Evolutionary conservation across 2,113 vertebrate species (phyloP).

Genomic region (Hemiscyllium ocellatum): DNA sequence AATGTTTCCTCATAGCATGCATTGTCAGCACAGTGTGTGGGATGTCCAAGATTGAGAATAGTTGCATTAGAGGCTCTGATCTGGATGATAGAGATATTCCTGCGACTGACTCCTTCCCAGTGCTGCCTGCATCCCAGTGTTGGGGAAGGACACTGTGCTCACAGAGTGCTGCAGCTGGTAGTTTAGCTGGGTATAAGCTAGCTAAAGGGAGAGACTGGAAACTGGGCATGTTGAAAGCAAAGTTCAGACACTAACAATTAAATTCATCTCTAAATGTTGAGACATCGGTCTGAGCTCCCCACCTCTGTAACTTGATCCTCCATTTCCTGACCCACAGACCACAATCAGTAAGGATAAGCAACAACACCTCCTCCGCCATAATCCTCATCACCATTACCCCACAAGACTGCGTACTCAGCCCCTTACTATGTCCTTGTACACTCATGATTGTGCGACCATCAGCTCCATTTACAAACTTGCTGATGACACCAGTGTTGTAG

Average conservation of each 20-base stretch:
- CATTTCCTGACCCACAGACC: no score
- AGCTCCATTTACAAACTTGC: no score
- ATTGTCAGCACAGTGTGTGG: not conserved
- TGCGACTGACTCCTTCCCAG: not conserved
- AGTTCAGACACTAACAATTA: not conserved
- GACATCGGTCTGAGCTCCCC: no score
- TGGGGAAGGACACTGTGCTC: not conserved
- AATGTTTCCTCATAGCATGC: not conserved
- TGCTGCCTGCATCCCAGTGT: not conserved
- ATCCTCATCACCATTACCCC: no score
- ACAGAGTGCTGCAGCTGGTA: not conserved
- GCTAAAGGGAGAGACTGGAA: not conserved
- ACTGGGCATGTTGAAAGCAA: not conserved
- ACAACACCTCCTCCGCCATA: no score
- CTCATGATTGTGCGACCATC: no score
- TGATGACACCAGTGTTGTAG: no score
- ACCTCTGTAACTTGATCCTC: no score
- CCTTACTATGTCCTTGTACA: no score
- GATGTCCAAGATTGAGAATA: not conserved
- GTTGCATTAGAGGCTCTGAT: not conserved
- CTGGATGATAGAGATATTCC: not conserved
- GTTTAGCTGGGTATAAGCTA: not conserved
- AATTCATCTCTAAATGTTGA: no score
- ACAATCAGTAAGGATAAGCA: no score
- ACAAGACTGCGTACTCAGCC: no score